Evolutionary conservation across 2,797 vertebrate genomes (phyloP).

Genomic region (Uromys caudimaculatus): DNA sequence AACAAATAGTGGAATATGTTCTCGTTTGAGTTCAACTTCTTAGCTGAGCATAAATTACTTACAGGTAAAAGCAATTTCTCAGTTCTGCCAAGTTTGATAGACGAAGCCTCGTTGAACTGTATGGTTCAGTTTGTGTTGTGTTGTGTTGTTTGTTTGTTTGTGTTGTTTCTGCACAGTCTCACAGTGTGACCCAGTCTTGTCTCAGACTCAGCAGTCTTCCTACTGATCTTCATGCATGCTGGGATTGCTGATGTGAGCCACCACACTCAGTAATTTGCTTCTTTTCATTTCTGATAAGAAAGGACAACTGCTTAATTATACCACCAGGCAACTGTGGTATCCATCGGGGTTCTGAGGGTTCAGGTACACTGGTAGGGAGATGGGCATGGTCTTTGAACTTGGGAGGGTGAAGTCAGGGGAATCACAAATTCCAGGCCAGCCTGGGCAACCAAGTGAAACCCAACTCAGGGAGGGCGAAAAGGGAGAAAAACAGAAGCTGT

Average conservation of each 20-base stretch:
- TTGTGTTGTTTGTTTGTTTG: not conserved
- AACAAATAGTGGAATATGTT: fast-evolving
- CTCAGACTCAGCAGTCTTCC: not conserved
- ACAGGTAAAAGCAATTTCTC: not conserved
- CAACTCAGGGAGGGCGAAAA: too few relatives aligned
- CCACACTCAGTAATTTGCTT: not conserved
- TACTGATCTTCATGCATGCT: not conserved
- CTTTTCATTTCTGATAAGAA: not conserved
- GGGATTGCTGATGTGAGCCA: not conserved
- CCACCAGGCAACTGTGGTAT: fast-evolving
- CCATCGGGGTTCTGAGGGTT: not conserved
- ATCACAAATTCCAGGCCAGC: not conserved
- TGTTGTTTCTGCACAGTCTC: not conserved
- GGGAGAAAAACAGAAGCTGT: not conserved
- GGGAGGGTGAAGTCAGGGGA: not conserved
- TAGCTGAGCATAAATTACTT: not conserved
- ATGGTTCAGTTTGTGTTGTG: not conserved
- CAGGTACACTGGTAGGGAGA: not conserved
- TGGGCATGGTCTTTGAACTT: not conserved
- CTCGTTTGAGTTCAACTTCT: not conserved
- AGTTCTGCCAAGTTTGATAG: not conserved
- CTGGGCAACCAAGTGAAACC: not conserved
- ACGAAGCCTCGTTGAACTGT: fast-evolving
- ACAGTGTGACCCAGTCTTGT: not conserved
- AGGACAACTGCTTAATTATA: not conserved